Conservation (phyloP, 2,113 vertebrate species). For the Rhadina sibilatrix region DNA sequence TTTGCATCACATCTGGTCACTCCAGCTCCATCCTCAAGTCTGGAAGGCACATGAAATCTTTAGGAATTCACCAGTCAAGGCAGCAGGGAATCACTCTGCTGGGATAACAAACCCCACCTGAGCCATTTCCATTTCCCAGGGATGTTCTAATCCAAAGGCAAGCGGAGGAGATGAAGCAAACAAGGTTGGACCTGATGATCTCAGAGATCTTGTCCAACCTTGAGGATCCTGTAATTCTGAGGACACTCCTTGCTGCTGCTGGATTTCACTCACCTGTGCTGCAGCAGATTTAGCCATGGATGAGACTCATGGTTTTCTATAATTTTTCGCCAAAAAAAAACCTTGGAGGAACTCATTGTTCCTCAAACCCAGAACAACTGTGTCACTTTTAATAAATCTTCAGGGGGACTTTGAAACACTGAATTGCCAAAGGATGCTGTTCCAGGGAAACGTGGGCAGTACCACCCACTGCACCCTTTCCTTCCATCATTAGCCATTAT, state of each 20-base stretch:
- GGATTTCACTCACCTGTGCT: neutral
- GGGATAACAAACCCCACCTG: accelerated
- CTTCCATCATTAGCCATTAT: neutral
- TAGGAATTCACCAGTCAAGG: neutral
- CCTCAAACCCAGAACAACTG: neutral
- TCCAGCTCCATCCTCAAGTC: neutral
- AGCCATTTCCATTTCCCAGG: neutral
- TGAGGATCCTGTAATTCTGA: neutral
- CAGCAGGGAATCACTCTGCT: neutral
- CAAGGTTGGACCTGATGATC: neutral
- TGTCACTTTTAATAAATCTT: neutral
- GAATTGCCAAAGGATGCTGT: neutral
- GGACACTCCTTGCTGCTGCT: neutral
- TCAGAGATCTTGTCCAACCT: neutral
- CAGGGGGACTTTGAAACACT: neutral
- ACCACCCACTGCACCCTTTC: neutral
- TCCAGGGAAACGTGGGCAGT: neutral
- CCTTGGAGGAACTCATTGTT: neutral
- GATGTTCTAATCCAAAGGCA: neutral
- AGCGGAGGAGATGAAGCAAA: neutral
- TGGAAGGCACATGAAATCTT: neutral
- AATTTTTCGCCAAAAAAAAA: neutral
- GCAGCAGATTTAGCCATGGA: neutral
- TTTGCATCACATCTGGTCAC: accelerated
- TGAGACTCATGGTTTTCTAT: neutral